These are phyloP conservation scores for Macropus fuliginosus DNA, from an alignment of 2,797 vertebrate genomes.

Conservation along the genomic window DNA sequence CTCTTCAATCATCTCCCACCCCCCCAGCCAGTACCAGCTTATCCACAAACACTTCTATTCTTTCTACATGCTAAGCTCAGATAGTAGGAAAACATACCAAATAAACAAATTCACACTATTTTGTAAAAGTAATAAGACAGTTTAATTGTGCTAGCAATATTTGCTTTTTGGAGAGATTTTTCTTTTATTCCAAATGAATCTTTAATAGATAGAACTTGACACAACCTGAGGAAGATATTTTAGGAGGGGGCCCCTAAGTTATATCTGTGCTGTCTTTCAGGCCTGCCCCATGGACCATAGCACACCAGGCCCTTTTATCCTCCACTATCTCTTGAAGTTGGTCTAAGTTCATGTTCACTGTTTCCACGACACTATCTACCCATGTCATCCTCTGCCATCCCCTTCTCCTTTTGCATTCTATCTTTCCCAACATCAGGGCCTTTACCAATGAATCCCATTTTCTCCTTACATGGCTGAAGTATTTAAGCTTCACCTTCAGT, in stretches of 20 bases:
- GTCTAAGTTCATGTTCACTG: neutral
- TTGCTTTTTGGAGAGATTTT: neutral
- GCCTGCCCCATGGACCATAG: neutral
- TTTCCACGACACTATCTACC: neutral
- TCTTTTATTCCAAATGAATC: neutral
- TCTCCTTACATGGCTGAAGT: neutral
- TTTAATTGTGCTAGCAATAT: neutral
- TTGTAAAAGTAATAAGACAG: neutral
- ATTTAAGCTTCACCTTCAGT: neutral
- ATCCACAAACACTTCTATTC: neutral
- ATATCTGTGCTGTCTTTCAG: neutral
- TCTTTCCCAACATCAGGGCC: neutral
- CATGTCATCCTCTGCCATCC: neutral
- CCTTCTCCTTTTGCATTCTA: neutral
- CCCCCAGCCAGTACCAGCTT: neutral
- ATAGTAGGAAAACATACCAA: neutral
- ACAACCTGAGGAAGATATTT: neutral
- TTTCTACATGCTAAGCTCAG: neutral
- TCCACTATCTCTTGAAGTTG: neutral
- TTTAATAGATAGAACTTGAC: fast-evolving
- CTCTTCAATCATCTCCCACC: neutral
- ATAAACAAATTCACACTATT: neutral
- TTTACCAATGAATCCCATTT: neutral
- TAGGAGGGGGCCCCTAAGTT: neutral
- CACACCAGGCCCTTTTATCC: neutral